Percentiles rank a stretch among this genome's conserved stretches.
Conservation (phyloP, 2,797 vertebrate species). For the Fistularia commersonii region DNA sequence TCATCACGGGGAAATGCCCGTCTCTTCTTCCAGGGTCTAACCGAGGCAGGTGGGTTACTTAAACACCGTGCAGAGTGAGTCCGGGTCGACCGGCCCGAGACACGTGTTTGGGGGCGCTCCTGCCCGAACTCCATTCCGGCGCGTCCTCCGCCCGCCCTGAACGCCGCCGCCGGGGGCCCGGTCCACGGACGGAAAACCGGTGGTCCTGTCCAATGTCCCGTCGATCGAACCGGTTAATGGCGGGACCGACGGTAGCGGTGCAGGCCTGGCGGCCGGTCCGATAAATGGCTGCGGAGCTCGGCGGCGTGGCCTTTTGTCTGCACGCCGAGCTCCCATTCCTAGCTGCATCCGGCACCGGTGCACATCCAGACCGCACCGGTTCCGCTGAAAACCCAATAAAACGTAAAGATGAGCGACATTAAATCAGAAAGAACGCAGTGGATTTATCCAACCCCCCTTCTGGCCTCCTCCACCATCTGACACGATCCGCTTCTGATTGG, state of each 20-base stretch:
- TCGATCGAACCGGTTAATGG: too few relatives aligned
- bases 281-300: slow-evolving; percentile 7
- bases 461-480: too few relatives aligned
- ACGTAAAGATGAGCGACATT: too few relatives aligned
- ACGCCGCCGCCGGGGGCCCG: slow-evolving; percentile 4
- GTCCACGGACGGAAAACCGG: too few relatives aligned
- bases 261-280: slow-evolving; percentile 17
- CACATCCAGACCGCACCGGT: too few relatives aligned
- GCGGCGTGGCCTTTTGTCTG: slow-evolving; percentile 59
- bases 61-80: background rate
- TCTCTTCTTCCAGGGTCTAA: too few relatives aligned
- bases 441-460: too few relatives aligned
- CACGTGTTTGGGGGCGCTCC: slow-evolving; percentile 48
- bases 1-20: too few relatives aligned
- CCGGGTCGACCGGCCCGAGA: background rate
- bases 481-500: background rate
- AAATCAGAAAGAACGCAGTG: too few relatives aligned
- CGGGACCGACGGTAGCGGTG: background rate
- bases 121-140: slow-evolving; percentile 1
- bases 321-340: slow-evolving; percentile 9
- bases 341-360: background rate
- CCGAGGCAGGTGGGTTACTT: background rate
- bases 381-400: too few relatives aligned
- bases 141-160: slow-evolving; percentile 16
- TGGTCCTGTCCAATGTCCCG: too few relatives aligned